A percentile compares a stretch with the other conserved stretches of the same genome.
These are phyloP conservation scores for Cheilosia pagana DNA, from an alignment of 2,888 invertebrate genomes.

Conservation along the genomic window DNA sequence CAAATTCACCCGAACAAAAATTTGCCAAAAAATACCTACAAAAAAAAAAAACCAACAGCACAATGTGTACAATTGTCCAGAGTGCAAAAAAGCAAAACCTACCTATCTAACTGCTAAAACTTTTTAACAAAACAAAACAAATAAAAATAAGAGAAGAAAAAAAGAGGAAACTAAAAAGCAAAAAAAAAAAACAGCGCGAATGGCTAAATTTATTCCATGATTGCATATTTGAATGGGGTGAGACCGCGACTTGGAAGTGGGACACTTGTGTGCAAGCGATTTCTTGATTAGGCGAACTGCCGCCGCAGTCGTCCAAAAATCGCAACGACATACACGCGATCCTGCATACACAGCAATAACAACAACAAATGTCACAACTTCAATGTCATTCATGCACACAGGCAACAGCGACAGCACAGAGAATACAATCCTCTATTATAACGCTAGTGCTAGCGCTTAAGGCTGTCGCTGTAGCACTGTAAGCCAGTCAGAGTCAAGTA, in stretches of 20 bases:
- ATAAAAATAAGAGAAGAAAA: constrained; percentile 15
- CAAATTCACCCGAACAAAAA: constrained; percentile 27
- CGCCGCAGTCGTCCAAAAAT: constrained; percentile 32
- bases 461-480: background rate
- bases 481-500: constrained; percentile 14
- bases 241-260: constrained; percentile 79
- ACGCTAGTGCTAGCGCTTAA: background rate
- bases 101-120: constrained; percentile 41
- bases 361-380: constrained; percentile 47
- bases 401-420: constrained; percentile 1
- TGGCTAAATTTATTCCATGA: constrained; percentile 71
- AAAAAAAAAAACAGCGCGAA: constrained; percentile 47
- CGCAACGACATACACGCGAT: constrained; percentile 55
- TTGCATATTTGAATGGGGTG: constrained; percentile 79
- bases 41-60: constrained; percentile 30
- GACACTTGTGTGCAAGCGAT: constrained; percentile 82
- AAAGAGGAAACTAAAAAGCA: constrained; percentile 18
- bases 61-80: constrained; percentile 58
- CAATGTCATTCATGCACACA: constrained; percentile 62
- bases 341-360: constrained; percentile 39
- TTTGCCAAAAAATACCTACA: background rate
- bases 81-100: constrained; percentile 25
- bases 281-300: constrained; percentile 60
- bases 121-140: constrained; percentile 58
- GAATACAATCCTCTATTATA: background rate